Evolutionary conservation across 2,797 vertebrate genomes (phyloP).

Genomic region (Rachycentron canadum): DNA sequence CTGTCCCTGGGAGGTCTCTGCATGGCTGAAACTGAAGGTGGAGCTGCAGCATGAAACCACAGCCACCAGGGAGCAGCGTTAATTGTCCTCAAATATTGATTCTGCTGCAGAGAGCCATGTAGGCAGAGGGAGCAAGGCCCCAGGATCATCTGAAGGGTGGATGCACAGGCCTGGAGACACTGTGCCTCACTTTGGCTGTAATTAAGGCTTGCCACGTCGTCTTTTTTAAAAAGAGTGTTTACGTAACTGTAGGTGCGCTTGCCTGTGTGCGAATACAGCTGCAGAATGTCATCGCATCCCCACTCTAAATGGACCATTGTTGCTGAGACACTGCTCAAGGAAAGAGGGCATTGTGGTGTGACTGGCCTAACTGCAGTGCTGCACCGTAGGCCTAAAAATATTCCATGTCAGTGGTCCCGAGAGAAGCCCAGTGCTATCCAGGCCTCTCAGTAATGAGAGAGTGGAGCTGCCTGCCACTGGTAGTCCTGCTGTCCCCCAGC

Average conservation of each 20-base stretch:
- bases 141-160: constrained; percentile 64
- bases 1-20: constrained; percentile 35
- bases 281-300: constrained; percentile 37
- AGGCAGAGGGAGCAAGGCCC: constrained; percentile 59
- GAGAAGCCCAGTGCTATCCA: constrained; percentile 80
- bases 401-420: constrained; percentile 80
- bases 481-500: constrained; percentile 78
- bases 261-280: constrained; percentile 13
- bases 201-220: constrained; percentile 27
- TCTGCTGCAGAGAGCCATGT: constrained; percentile 73
- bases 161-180: constrained; percentile 24
- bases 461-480: constrained; percentile 80
- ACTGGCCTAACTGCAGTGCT: constrained; percentile 80
- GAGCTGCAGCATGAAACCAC: constrained; percentile 65
- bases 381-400: constrained; percentile 86
- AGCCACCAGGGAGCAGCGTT: constrained; percentile 76
- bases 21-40: constrained; percentile 40
- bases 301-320: constrained; percentile 68
- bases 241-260: constrained; percentile 30
- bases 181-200: constrained; percentile 25
- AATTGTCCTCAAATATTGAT: constrained; percentile 84
- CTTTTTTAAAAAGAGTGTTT: neutral
- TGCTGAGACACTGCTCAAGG: constrained; percentile 55
- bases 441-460: constrained; percentile 88
- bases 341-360: constrained; percentile 78